These are phyloP conservation scores for Agapostemon virescens DNA, from an alignment of 2,888 invertebrate genomes.

Conservation along the genomic window DNA sequence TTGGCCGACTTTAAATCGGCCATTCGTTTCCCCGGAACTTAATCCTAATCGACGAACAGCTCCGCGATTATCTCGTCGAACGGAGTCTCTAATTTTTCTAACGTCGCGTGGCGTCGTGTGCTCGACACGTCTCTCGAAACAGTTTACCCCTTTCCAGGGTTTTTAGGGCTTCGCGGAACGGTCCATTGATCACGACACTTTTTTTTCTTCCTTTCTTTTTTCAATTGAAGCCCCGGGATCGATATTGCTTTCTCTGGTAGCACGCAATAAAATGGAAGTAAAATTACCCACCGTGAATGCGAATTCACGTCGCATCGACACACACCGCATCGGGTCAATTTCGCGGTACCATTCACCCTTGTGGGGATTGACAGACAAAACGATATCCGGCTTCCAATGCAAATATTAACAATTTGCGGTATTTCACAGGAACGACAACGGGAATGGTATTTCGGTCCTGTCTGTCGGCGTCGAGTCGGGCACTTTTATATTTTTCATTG, in stretches of 20 bases:
- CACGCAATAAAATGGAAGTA: constrained; percentile 1
- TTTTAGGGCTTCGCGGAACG: not conserved
- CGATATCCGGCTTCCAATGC: not conserved
- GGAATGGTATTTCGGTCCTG: not conserved
- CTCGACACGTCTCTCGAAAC: not conserved
- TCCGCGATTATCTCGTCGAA: not conserved
- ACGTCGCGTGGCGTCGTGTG: not conserved
- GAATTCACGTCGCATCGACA: not conserved
- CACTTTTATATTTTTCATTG: not conserved
- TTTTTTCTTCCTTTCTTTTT: not conserved
- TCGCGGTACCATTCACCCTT: constrained; percentile 9
- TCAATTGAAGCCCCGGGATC: not conserved
- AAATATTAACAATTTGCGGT: constrained; percentile 14
- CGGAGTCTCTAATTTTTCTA: not conserved
- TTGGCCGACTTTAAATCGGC: not conserved
- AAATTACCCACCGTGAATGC: not conserved
- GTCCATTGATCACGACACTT: not conserved
- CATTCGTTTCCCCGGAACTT: not conserved
- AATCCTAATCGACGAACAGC: not conserved
- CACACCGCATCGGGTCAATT: constrained; percentile 8
- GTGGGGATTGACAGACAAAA: not conserved
- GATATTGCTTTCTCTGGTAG: constrained; percentile 1
- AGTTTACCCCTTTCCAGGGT: not conserved
- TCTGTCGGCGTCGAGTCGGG: not conserved
- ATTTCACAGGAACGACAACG: not conserved